Evolutionary conservation across 2,888 invertebrate genomes (phyloP).

Genomic region (Drosophila phalerata): DNA sequence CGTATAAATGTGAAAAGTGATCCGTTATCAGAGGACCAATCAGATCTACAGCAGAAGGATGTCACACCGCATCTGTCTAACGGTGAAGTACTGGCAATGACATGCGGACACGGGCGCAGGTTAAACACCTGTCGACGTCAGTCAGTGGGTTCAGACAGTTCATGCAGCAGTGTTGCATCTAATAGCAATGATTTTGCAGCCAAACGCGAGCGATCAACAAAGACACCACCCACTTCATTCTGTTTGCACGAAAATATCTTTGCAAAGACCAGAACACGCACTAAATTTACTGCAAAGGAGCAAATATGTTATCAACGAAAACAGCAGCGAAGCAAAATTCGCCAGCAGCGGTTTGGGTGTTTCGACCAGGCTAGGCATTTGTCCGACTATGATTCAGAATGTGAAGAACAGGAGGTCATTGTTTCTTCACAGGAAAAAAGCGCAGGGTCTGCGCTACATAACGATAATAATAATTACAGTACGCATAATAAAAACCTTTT

Average conservation of each 20-base stretch:
- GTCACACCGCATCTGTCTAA: constrained; percentile 46
- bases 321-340: constrained; percentile 44
- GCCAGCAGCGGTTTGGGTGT: constrained; percentile 39
- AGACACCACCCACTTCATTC: constrained; percentile 47
- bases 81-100: constrained; percentile 16
- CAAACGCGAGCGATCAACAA: constrained; percentile 26
- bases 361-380: constrained; percentile 55
- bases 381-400: not conserved
- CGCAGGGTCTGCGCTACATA: constrained; percentile 12
- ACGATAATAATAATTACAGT: constrained; percentile 53
- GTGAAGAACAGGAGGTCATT: not conserved
- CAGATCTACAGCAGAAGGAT: constrained; percentile 5
- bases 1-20: constrained; percentile 24
- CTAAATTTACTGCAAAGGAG: not conserved
- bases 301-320: constrained; percentile 21
- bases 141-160: constrained; percentile 24
- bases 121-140: constrained; percentile 9
- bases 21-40: constrained; percentile 7
- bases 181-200: not conserved
- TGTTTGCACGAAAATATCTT: constrained; percentile 65
- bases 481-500: constrained; percentile 34
- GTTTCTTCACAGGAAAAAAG: not conserved
- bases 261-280: constrained; percentile 48
- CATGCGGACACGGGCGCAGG: constrained; percentile 10
- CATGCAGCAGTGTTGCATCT: constrained; percentile 26